Conservation (phyloP, 2,797 vertebrate genomes). For the Poecilia gillii region DNA sequence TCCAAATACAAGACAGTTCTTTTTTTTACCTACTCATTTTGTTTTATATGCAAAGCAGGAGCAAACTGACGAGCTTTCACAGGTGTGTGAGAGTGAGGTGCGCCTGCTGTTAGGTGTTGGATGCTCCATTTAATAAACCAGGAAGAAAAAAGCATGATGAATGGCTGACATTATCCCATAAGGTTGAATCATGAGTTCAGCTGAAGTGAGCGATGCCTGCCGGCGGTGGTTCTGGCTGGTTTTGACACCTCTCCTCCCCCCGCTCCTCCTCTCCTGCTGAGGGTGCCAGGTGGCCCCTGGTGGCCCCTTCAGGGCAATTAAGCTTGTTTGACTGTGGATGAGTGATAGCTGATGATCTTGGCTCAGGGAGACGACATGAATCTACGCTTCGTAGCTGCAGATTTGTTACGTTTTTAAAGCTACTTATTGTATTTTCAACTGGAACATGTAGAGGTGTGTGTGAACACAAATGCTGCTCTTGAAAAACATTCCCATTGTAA, state of each 20-base stretch:
- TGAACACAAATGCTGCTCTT: too few species aligned
- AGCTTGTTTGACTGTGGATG: slow-evolving; percentile 46
- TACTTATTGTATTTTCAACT: neutral
- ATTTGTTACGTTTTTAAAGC: neutral
- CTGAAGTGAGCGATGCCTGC: slow-evolving; percentile 45
- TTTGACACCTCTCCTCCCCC: slow-evolving; percentile 36
- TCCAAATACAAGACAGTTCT: neutral
- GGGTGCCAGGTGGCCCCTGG: slow-evolving; percentile 70
- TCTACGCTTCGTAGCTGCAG: neutral
- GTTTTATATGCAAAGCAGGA: neutral
- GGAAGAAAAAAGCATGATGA: slow-evolving; percentile 28
- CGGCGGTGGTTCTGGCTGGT: slow-evolving; percentile 42
- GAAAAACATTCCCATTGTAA: too few species aligned
- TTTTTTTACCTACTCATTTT: neutral
- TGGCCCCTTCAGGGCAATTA: slow-evolving; percentile 65
- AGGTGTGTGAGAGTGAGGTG: neutral
- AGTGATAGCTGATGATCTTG: slow-evolving; percentile 49
- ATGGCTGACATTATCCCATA: slow-evolving; percentile 30
- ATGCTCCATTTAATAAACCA: slow-evolving; percentile 32
- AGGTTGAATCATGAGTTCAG: slow-evolving; percentile 33
- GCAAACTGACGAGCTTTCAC: neutral
- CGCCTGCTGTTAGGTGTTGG: slow-evolving; percentile 2
- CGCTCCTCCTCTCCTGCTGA: slow-evolving; percentile 55
- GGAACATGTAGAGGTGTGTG: neutral
- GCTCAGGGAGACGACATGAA: slow-evolving; percentile 6